Percentiles rank a stretch among this genome's conserved stretches.
phyloP scores from a whole-genome alignment of 2,888 invertebrate species.

The Pyrrhia umbra region DNA sequence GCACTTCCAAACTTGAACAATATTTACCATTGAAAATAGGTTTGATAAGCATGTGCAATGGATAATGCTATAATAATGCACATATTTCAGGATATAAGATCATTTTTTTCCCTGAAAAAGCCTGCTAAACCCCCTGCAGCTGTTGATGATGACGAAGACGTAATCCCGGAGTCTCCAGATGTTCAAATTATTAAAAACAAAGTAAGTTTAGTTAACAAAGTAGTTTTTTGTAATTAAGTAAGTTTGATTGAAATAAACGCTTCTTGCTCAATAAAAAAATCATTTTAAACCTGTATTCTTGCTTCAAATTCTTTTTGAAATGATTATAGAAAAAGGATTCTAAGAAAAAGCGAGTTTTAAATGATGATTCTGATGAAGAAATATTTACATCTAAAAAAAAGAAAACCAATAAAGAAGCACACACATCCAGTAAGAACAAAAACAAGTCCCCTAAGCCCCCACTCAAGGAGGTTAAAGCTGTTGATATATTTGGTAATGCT shows the following conservation, averaged over 20 bases:
- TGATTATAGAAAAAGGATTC: conserved; percentile 53
- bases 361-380: conserved; percentile 62
- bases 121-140: conserved; percentile 57
- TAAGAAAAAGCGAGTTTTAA: conserved; percentile 48
- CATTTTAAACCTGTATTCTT: not conserved
- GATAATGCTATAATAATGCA: not conserved
- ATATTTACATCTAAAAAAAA: conserved; percentile 53
- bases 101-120: conserved; percentile 87
- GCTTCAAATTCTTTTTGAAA: not conserved
- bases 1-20: not conserved
- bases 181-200: conserved; percentile 85
- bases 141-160: conserved; percentile 89
- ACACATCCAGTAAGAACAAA: conserved; percentile 70
- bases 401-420: conserved; percentile 73
- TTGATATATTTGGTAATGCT: conserved; percentile 91
- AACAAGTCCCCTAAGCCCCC: conserved; percentile 64
- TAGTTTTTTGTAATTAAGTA: not conserved
- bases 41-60: not conserved
- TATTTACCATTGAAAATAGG: not conserved
- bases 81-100: conserved; percentile 91
- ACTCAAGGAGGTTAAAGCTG: conserved; percentile 82
- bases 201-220: conserved; percentile 62
- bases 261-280: not conserved
- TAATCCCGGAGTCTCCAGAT: conserved; percentile 90
- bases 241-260: not conserved